phyloP scores from a whole-genome alignment of 2,797 vertebrate genomes.

The Percopsis omiscomaycus region DNA sequence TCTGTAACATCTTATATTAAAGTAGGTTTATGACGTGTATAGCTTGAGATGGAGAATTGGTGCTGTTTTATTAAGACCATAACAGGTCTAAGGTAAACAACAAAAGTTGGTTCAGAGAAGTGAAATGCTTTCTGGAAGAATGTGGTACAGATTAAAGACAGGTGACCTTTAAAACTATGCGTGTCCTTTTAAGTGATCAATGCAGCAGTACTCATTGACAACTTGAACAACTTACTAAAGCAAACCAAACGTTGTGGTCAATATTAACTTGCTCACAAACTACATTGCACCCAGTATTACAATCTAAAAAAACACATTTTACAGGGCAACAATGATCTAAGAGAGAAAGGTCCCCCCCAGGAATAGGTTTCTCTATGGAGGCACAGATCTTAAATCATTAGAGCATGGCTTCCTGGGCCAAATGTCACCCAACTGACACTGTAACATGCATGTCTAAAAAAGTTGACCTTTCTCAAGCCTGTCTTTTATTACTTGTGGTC shows the following conservation, averaged over 20 bases:
- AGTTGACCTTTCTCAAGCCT: constrained; percentile 20
- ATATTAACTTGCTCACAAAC: constrained; percentile 5
- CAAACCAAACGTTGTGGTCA: background rate
- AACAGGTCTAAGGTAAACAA: no score
- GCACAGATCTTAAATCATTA: constrained; percentile 22
- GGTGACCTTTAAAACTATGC: constrained; percentile 1
- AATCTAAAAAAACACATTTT: constrained; percentile 41
- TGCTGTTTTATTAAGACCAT: background rate
- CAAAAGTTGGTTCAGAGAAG: background rate
- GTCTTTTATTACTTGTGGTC: background rate
- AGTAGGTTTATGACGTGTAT: background rate
- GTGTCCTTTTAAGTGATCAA: background rate
- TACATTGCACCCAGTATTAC: background rate
- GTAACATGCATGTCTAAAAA: background rate
- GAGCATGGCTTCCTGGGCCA: constrained; percentile 14
- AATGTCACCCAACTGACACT: constrained; percentile 29
- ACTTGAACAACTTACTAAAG: background rate
- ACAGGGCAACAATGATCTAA: constrained; percentile 24
- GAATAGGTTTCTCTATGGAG: constrained; percentile 21
- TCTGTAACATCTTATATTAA: background rate
- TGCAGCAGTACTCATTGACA: background rate
- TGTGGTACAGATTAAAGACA: background rate
- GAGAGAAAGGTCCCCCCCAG: constrained; percentile 5
- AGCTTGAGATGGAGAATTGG: constrained; percentile 5
- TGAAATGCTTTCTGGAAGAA: background rate